A percentile compares a stretch with the other conserved stretches of the same genome.
These are phyloP conservation scores for Palaemon carinicauda DNA, from an alignment of 1,140 invertebrate species.

Conservation along the genomic window DNA sequence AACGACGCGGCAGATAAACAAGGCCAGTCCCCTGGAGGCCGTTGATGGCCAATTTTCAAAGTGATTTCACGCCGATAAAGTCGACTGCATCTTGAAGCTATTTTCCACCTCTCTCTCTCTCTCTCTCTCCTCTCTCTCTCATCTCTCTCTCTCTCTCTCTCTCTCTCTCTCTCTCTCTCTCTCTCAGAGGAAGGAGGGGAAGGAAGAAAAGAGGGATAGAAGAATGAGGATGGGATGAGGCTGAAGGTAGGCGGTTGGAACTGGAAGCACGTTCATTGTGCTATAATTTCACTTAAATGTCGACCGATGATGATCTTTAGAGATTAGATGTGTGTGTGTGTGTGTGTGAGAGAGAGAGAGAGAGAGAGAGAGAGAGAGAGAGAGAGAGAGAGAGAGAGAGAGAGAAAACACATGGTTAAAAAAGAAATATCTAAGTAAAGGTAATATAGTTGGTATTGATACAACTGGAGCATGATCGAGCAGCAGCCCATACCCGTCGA, in stretches of 20 bases:
- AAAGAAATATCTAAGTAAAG: too few relatives aligned
- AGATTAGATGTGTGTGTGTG: background rate
- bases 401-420: too few relatives aligned
- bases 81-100: constrained; percentile 38
- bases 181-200: too few relatives aligned
- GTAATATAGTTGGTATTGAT: too few relatives aligned
- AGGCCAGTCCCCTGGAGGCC: constrained; percentile 9
- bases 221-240: too few relatives aligned
- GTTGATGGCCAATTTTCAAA: constrained; percentile 48
- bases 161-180: background rate
- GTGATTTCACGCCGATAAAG: constrained; percentile 53
- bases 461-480: too few relatives aligned
- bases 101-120: constrained; percentile 27
- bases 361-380: too few relatives aligned
- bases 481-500: too few relatives aligned
- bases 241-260: background rate
- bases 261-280: constrained; percentile 12
- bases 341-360: too few relatives aligned
- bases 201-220: too few relatives aligned
- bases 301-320: background rate
- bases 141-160: too few relatives aligned
- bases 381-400: too few relatives aligned
- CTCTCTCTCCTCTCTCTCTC: background rate
- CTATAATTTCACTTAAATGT: background rate
- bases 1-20: constrained; percentile 18